Base-by-base conservation (phyloP, 2,113 vertebrate species). In the Corythornis vintsioides region DNA sequence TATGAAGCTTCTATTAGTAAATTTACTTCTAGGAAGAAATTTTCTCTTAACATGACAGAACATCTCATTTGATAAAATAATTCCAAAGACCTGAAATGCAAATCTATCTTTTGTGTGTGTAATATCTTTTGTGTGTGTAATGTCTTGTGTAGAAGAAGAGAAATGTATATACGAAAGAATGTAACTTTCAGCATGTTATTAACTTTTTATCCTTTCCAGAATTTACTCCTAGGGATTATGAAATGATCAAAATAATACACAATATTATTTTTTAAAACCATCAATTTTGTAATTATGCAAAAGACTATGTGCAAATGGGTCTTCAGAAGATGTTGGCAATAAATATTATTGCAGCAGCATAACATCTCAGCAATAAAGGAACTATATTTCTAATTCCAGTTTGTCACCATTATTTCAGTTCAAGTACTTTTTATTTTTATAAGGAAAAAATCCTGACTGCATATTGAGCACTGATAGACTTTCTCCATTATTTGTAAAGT, bases 181-280 rank as follows among this genome's bases (percentile, higher is more conserved):
- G 1, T 3, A 78, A 47, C 15, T 35, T 35, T 65, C 20, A 80
- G 25, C 14, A 76, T 19, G 13, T 53, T 67, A 69, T 75, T 56
- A 73, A 18, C 6, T 22, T 71, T 65, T 65, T 69, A 47, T 21
- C 4, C 42, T 22, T 92, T 88, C 88, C 10, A 33, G 33, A 81
- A 86, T 71, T 77, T 81, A 66, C 31, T 63, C 15, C 38, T 67
- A 90, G 33, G 13, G 75, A 81, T 88, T 88, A 83, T 31, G 50
- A 90, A 89, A 90, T 93, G 53, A 89, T 72, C 38, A 63, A 24
- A 65, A 50, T 24, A 7, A 69, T 13, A 71, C 8, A 53, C 85
- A 78, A 26, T 56, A 21, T 60, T 84, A 64, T 83, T 88, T 67
- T 74, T 94, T 76, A 79, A 85, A 90, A 91, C 29, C 24, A 79